A percentile compares a stretch with the other conserved stretches of the same genome.
phyloP scores from a whole-genome alignment of 2,113 vertebrate species.

The Chascanopsetta lugubris region DNA sequence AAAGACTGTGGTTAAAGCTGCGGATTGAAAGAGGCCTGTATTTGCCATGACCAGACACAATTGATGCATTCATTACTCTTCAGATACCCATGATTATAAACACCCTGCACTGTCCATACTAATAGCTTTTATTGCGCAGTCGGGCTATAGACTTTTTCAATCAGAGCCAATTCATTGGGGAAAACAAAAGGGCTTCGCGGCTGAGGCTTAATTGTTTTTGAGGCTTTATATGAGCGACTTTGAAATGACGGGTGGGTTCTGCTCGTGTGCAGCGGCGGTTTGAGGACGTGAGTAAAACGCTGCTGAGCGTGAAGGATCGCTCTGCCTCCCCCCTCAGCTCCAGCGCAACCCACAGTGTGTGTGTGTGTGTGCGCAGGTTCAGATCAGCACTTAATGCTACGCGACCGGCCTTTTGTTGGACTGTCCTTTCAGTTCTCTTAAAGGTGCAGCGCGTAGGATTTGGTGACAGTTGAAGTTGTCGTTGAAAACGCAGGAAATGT shows the following conservation, averaged over 20 bases:
- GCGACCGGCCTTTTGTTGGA: constrained; percentile 19
- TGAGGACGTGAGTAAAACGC: constrained; percentile 27
- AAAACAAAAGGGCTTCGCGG: constrained; percentile 1
- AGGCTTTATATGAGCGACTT: constrained; percentile 7
- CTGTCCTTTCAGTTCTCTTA: not conserved
- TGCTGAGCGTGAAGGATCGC: constrained; percentile 9
- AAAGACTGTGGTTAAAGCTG: constrained; percentile 53
- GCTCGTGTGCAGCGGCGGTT: constrained; percentile 20
- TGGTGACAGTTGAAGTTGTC: no score
- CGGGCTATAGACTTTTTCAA: not conserved
- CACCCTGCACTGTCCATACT: constrained; percentile 28
- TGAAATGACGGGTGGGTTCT: constrained; percentile 16
- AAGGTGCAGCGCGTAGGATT: no score
- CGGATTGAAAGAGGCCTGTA: constrained; percentile 35
- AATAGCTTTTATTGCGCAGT: constrained; percentile 28
- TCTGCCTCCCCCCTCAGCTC: constrained; percentile 1
- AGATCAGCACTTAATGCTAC: not conserved
- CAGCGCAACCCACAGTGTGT: not conserved
- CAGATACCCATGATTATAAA: constrained; percentile 46
- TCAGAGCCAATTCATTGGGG: not conserved
- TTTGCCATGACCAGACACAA: constrained; percentile 53
- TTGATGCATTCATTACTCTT: constrained; percentile 60
- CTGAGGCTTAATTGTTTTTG: constrained; percentile 25
- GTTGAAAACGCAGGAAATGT: no score
- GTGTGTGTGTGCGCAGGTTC: not conserved